Percentiles rank a stretch among this genome's conserved stretches.
Conservation (phyloP, 2,888 invertebrate species). For the Napeogenes inachia region DNA sequence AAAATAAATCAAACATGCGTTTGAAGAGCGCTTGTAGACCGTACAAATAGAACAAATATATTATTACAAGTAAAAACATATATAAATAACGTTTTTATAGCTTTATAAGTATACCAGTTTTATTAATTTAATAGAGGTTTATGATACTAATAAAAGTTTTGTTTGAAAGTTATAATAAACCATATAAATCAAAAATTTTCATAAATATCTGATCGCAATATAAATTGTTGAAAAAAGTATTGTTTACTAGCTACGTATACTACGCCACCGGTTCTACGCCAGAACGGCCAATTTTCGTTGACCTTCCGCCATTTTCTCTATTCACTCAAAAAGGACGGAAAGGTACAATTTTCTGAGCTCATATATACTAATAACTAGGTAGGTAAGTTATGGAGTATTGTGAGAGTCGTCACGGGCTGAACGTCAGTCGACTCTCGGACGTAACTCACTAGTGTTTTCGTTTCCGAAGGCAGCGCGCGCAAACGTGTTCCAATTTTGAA, state of each 20-base stretch:
- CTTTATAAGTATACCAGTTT: too few relatives aligned
- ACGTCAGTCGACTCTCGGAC: slow-evolving; percentile 57
- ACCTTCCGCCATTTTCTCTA: slow-evolving; percentile 33
- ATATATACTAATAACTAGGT: slow-evolving; percentile 38
- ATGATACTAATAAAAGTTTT: too few relatives aligned
- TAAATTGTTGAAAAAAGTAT: too few relatives aligned
- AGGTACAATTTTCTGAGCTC: slow-evolving; percentile 8
- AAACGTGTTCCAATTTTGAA: slow-evolving; percentile 40
- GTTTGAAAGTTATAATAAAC: too few relatives aligned
- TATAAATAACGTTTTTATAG: too few relatives aligned
- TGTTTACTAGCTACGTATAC: slow-evolving; percentile 39
- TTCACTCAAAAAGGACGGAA: slow-evolving; percentile 12
- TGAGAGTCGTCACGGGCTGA: slow-evolving; percentile 29
- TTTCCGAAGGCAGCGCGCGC: slow-evolving; percentile 33
- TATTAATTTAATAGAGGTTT: too few relatives aligned
- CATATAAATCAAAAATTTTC: too few relatives aligned
- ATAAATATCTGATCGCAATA: too few relatives aligned
- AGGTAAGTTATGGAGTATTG: slow-evolving; percentile 40
- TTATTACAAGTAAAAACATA: too few relatives aligned
- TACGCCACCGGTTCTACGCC: slow-evolving; percentile 44
- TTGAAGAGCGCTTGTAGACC: neutral
- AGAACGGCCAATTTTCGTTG: slow-evolving; percentile 40
- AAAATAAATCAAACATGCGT: slow-evolving; percentile 18
- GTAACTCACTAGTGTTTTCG: slow-evolving; percentile 46
- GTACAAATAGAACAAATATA: too few relatives aligned